phyloP scores from a whole-genome alignment of 2,797 vertebrate species.

The Sparidentex hasta region DNA sequence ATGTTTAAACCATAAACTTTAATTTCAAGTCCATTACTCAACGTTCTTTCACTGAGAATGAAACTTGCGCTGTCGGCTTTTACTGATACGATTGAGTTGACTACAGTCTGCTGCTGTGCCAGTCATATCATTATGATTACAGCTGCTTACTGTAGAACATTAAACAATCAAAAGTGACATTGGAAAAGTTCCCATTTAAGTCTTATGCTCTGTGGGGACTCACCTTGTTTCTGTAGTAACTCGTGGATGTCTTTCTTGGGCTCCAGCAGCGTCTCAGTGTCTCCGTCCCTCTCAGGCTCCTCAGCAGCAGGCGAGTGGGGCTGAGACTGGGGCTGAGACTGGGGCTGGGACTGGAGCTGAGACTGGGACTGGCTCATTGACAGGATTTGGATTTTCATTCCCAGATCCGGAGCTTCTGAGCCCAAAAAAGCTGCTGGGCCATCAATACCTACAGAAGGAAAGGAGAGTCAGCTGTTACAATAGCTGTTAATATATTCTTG shows the following conservation, averaged over 20 bases:
- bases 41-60: background rate
- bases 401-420: constrained; percentile 85
- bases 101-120: background rate
- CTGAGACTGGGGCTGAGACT: constrained; percentile 60
- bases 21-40: background rate
- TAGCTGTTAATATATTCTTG: background rate
- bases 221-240: constrained; percentile 92
- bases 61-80: background rate
- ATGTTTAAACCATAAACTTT: background rate
- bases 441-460: constrained; percentile 88
- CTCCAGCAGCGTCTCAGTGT: constrained; percentile 82
- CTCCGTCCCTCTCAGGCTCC: constrained; percentile 80
- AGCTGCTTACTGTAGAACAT: background rate
- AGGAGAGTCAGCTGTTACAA: background rate
- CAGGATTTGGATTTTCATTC: constrained; percentile 85
- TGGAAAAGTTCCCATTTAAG: too few relatives aligned
- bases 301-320: constrained; percentile 79
- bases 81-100: background rate
- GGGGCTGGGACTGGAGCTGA: constrained; percentile 67
- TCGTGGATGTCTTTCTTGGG: constrained; percentile 92
- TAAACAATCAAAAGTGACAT: background rate
- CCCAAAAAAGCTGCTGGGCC: constrained; percentile 91
- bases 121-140: background rate
- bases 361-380: constrained; percentile 82
- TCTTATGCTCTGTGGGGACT: constrained; percentile 28